Evolutionary conservation across 2,888 invertebrate genomes (phyloP).

Genomic region (Incurvaria masculella): DNA sequence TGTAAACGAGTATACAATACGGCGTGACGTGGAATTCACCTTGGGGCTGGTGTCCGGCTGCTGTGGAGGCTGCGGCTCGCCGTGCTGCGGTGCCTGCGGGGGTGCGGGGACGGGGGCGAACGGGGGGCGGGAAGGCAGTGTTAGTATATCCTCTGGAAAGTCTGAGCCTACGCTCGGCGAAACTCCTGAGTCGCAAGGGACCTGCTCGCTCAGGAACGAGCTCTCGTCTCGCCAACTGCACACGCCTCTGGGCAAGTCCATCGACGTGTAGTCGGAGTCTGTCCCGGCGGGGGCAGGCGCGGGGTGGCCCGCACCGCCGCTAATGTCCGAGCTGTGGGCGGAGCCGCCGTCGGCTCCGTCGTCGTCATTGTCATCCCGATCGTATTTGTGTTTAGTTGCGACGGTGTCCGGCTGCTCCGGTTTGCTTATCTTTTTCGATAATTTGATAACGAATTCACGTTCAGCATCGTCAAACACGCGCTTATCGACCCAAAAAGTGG

Average conservation of each 20-base stretch:
- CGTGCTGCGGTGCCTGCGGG: slow-evolving; percentile 44
- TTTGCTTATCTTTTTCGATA: slow-evolving; percentile 31
- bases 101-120: slow-evolving; percentile 35
- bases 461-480: slow-evolving; percentile 65
- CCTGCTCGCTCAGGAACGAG: slow-evolving; percentile 62
- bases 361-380: slow-evolving; percentile 57
- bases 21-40: slow-evolving; percentile 52
- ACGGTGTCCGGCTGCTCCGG: slow-evolving; percentile 21
- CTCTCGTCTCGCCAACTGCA: slow-evolving; percentile 81
- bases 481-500: slow-evolving; percentile 61
- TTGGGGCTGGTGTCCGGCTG: slow-evolving; percentile 31
- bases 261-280: slow-evolving; percentile 62
- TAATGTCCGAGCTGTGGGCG: slow-evolving; percentile 53
- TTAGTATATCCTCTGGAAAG: slow-evolving; percentile 51
- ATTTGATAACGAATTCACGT: slow-evolving; percentile 57
- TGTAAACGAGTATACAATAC: slow-evolving; percentile 46
- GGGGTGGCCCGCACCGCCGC: slow-evolving; percentile 56
- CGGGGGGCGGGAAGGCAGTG: slow-evolving; percentile 38
- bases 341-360: slow-evolving; percentile 60
- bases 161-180: slow-evolving; percentile 22
- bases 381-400: slow-evolving; percentile 22
- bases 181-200: slow-evolving; percentile 20
- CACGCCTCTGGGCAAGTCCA: slow-evolving; percentile 75
- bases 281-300: slow-evolving; percentile 28
- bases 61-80: slow-evolving; percentile 20